Base-by-base conservation (phyloP, 2,113 vertebrate species). In the Vulpes lagopus region DNA sequence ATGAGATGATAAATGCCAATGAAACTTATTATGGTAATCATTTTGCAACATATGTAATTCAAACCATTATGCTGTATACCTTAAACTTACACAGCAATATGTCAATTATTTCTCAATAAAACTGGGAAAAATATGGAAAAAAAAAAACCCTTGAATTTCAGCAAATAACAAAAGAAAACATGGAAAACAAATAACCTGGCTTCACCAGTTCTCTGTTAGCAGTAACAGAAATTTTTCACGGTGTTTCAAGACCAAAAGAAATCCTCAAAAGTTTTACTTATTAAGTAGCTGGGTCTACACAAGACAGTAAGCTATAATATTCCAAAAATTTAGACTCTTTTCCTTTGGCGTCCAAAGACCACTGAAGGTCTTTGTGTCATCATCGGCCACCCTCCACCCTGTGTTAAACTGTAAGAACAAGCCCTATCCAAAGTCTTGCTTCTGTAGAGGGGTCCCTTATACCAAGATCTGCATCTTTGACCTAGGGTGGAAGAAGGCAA, bases 371-470 rank as follows among this genome's bases (percentile, higher is more conserved):
- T 4, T 1, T 30, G 0, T 0, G 49, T 59, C 0, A 19, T 69
- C 32, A 69, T 35, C 32, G 32, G 32, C 67, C 8, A 1, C 32
- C n/a, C 8, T n/a, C 67, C 0, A 90, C 95, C 35, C 87, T 76
- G 38, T 97, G 92, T 96, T 99, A 99, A 98, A 98, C 99, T 43
- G 90, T 98, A 99, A 99, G 97, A 99, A 99, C 98, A 99, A 99
- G 97, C 99, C 99, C 0, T 99, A 99, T 98, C 99, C 99, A 30
- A 99, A 99, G 97, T 99, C 99, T 81, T 99, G 99, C 23, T 99
- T 99, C 99, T 99, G 99, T 98, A 98, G 99, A 62, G 99, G 99
- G 96, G 99, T 99, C 12, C 99, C 99, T 94, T 99, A 99, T 97
- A 99, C 99, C 71, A 43, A 74, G 20, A 74, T 43, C 35, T 5